A percentile compares a stretch with the other conserved stretches of the same genome.
These are phyloP conservation scores for Umimayanthus kanabou DNA, from an alignment of 92 coral and sea anemone species.

Conservation along the genomic window DNA sequence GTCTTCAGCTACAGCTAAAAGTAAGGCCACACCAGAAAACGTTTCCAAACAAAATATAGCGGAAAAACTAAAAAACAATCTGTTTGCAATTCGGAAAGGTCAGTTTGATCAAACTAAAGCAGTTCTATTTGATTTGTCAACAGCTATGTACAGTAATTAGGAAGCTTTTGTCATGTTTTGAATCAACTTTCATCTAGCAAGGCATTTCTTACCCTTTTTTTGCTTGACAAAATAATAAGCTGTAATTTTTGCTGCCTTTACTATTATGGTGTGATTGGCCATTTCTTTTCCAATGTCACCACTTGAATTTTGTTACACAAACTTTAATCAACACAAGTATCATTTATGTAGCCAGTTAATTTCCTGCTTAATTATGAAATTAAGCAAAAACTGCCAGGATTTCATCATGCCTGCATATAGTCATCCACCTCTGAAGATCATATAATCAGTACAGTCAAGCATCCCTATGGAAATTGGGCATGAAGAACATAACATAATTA, in stretches of 20 bases:
- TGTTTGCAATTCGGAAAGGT: conserved; percentile 21
- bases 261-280: conserved; percentile 4
- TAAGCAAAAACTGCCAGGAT: neutral
- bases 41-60: neutral
- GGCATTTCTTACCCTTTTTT: conserved; percentile 5
- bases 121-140: conserved; percentile 9
- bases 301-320: conserved; percentile 5
- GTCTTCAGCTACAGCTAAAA: conserved; percentile 28
- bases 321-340: neutral
- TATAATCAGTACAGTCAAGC: neutral
- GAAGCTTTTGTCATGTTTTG: neutral
- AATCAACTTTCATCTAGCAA: conserved; percentile 8
- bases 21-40: conserved; percentile 19
- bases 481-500: neutral
- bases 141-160: conserved; percentile 14
- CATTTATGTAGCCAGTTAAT: conserved; percentile 10
- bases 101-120: conserved; percentile 19
- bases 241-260: neutral
- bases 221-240: conserved; percentile 1
- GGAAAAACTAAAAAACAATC: conserved; percentile 5
- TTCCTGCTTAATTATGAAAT: conserved; percentile 5
- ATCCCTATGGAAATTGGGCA: neutral
- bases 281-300: neutral
- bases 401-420: neutral
- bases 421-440: conserved; percentile 3